These are phyloP conservation scores for Podocnemis expansa DNA, from an alignment of 2,113 vertebrate genomes.

Conservation along the genomic window DNA sequence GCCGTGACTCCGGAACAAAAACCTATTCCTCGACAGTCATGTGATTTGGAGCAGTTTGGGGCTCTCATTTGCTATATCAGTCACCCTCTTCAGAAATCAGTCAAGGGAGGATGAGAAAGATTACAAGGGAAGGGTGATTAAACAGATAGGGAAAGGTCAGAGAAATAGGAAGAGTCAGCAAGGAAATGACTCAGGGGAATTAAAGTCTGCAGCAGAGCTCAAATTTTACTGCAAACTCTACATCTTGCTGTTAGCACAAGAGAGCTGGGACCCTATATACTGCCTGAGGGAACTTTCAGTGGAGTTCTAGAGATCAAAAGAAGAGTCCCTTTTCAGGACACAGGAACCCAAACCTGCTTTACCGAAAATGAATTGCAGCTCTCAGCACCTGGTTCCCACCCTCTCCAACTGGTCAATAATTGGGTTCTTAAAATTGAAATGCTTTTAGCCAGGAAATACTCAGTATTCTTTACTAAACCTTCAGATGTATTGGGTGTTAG, in stretches of 20 bases:
- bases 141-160: background rate
- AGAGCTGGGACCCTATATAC: background rate
- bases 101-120: background rate
- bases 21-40: background rate
- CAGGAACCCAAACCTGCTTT: rapidly evolving
- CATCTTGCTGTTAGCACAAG: background rate
- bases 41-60: background rate
- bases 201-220: background rate
- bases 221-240: background rate
- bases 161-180: background rate
- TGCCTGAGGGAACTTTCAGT: background rate
- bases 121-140: background rate
- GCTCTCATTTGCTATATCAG: background rate
- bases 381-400: no score
- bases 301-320: background rate
- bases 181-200: background rate
- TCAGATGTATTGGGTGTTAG: background rate
- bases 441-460: background rate
- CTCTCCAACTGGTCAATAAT: background rate
- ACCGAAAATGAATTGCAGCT: background rate
- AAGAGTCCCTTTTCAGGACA: background rate
- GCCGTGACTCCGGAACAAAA: background rate
- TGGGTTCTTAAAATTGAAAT: background rate
- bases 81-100: background rate
- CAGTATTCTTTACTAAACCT: background rate